Conservation (phyloP, 2,797 vertebrate species). For the Otolemur crassicaudatus region DNA sequence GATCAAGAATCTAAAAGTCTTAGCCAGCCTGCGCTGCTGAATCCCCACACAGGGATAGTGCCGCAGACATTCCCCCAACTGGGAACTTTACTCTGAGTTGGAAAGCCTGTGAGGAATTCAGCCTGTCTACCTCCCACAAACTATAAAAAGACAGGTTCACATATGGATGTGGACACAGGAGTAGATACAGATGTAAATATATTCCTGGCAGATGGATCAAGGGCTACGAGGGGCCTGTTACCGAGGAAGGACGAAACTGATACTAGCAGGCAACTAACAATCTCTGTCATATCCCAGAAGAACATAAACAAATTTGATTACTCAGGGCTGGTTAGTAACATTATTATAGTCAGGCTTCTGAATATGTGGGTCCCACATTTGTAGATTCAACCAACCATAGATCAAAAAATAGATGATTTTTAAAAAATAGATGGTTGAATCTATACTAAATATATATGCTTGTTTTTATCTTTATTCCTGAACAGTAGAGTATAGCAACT, state of each 20-base stretch:
- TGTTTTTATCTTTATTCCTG: background rate
- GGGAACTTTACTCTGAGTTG: too few relatives aligned
- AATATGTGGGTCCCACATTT: background rate
- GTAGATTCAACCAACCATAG: background rate
- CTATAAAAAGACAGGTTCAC: background rate
- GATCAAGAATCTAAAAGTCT: too few relatives aligned
- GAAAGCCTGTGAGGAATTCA: too few relatives aligned
- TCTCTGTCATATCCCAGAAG: background rate
- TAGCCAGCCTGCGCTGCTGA: too few relatives aligned
- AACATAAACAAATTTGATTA: background rate
- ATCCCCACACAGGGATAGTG: too few relatives aligned
- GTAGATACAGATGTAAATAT: fast-evolving
- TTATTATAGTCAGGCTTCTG: background rate
- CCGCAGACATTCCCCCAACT: too few relatives aligned
- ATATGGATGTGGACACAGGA: background rate
- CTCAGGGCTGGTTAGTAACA: background rate
- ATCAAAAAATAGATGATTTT: too few relatives aligned
- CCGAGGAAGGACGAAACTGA: background rate
- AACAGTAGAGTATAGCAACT: background rate
- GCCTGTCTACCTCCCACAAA: too few relatives aligned
- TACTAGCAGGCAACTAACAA: background rate
- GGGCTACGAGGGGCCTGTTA: background rate
- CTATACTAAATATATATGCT: background rate
- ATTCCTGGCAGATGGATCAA: background rate
- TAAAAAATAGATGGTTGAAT: background rate